Base-by-base conservation (phyloP, 2,797 vertebrate genomes). In the Poliocrania exsul region DNA sequence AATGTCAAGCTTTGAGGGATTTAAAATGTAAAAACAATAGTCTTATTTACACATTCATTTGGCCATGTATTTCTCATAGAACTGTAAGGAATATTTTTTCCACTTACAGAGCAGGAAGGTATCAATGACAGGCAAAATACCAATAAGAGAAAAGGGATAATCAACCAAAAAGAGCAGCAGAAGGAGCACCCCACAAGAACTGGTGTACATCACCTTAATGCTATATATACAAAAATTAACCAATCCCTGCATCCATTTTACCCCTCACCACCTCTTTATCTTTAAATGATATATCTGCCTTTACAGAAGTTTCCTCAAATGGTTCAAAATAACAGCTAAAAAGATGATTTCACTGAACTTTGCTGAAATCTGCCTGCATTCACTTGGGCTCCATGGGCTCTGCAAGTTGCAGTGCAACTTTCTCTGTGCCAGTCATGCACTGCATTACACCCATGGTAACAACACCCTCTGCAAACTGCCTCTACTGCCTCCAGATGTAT, bases 401-500 rank as follows among this genome's bases (percentile, higher is more conserved):
- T 47, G 61, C 64, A 90, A 94, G 86, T 57, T 80, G 86, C 60
- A 72, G 62, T 57, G 35, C 33, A 72, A 64, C 62, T 74, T 86
- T 65, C 46, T 82, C 84, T 77, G 60, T 66, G 62, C 25, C 92
- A 95, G 74, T 42, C 57, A 91, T 46, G 92, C 20, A 44, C 73
- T 85, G 46, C 44, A 26, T 77, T 90, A 74, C 77, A 73, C 26
- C 38, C 28, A 46, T 44, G 18, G 49, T n/a, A 84, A 61, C 42
- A 73, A 35, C n/a, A 49, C 29, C 53, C 67, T 73, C 86, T 82
- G 50, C 72, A 90, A 95, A 93, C 37, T 11, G 3, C 51, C 75
- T 92, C 75, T 92, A 60, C 56, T 93, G 78, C 88, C 88, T 93
- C 29, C 91, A 96, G 83, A 74, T 56, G 51, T 87, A 94, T 2